A percentile compares a stretch with the other conserved stretches of the same genome.
Evolutionary conservation across 2,797 vertebrate species (phyloP).

Genomic region (Crypturellus tataupa): DNA sequence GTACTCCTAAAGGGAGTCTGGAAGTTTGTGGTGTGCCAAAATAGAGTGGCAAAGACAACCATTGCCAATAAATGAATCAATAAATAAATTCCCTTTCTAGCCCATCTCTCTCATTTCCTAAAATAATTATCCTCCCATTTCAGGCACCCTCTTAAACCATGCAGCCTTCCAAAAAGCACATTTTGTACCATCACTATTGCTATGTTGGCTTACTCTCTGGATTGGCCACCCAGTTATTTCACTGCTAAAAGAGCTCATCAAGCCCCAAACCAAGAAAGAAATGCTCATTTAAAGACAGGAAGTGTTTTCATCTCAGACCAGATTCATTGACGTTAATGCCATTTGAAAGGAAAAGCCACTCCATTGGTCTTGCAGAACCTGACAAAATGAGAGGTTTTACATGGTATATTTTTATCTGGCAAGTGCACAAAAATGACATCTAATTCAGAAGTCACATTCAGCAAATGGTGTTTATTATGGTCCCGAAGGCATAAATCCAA

Average conservation of each 20-base stretch:
- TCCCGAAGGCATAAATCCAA: neutral
- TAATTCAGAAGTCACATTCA: conserved; percentile 26
- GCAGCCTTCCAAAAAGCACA: neutral
- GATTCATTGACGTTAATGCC: neutral
- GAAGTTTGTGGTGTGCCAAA: neutral
- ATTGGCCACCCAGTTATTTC: neutral
- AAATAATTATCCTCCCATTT: rapidly evolving
- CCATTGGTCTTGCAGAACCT: neutral
- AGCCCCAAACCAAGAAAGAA: neutral
- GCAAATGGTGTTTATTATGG: neutral
- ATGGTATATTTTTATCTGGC: conserved; percentile 1
- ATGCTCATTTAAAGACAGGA: neutral
- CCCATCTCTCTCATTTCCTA: neutral
- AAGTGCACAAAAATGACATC: neutral
- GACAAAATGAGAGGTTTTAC: conserved; percentile 8
- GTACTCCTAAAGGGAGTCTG: neutral
- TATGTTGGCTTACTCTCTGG: neutral
- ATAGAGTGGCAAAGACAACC: neutral
- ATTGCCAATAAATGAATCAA: neutral
- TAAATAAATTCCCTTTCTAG: neutral
- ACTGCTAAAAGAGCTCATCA: neutral
- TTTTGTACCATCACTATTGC: neutral
- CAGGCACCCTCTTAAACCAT: neutral
- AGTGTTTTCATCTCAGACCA: conserved; percentile 13
- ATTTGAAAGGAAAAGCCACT: conserved; percentile 20